phyloP scores from a whole-genome alignment of 2,113 vertebrate genomes.

The Tonatia bakeri region DNA sequence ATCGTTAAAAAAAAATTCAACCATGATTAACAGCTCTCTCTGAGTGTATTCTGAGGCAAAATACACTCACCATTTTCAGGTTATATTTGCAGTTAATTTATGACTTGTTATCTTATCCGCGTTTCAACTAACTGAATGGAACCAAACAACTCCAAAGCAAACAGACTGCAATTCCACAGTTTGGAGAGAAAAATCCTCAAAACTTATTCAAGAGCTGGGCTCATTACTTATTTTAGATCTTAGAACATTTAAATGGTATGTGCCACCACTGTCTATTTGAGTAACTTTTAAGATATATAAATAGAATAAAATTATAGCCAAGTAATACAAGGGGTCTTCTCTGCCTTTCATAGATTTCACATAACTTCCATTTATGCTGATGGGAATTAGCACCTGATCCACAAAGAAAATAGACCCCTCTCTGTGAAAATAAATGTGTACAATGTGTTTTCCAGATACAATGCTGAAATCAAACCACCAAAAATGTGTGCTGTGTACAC shows the following conservation, averaged over 20 bases:
- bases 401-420: slow-evolving; percentile 80
- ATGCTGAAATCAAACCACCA: slow-evolving; percentile 78
- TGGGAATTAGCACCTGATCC: slow-evolving; percentile 68
- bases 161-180: neutral
- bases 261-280: neutral
- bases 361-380: slow-evolving; percentile 79
- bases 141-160: slow-evolving; percentile 39
- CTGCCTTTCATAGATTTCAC: slow-evolving; percentile 61
- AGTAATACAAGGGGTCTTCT: slow-evolving; percentile 35
- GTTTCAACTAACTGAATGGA: slow-evolving; percentile 32
- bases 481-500: slow-evolving; percentile 68
- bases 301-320: slow-evolving; percentile 28
- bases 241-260: neutral
- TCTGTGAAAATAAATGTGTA: slow-evolving; percentile 83
- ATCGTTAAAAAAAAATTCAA: neutral
- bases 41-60: neutral
- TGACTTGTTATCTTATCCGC: neutral
- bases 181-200: neutral
- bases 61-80: neutral
- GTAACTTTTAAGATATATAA: slow-evolving; percentile 20
- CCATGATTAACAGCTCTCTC: slow-evolving; percentile 13
- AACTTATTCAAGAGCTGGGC: neutral
- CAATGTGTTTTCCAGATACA: slow-evolving; percentile 75
- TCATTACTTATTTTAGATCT: slow-evolving; percentile 4
- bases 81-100: slow-evolving; percentile 42